phyloP scores from a whole-genome alignment of 2,113 vertebrate species.

The Phoenicopterus ruber region DNA sequence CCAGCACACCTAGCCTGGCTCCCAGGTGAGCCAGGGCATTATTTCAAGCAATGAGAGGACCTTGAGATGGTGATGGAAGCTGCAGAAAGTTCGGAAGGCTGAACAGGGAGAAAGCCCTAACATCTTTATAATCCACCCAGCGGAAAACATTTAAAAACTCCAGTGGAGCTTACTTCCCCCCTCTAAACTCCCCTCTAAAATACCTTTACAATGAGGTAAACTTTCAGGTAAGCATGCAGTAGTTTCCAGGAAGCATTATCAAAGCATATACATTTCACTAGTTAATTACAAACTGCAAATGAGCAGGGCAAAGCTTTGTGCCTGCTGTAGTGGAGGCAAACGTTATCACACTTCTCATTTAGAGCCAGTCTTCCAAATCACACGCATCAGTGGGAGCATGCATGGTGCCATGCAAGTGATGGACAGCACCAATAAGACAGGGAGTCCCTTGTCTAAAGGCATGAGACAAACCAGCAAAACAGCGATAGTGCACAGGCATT shows the following conservation, averaged over 20 bases:
- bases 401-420: background rate
- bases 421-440: background rate
- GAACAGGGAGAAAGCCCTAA: background rate
- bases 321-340: background rate
- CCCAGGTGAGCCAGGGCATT: background rate
- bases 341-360: background rate
- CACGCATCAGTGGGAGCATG: accelerated
- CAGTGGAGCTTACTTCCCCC: background rate
- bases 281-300: background rate
- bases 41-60: background rate
- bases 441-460: background rate
- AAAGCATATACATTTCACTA: background rate
- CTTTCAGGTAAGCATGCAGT: background rate
- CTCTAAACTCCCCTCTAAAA: background rate
- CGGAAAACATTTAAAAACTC: background rate
- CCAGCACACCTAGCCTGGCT: background rate
- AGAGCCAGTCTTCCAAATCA: background rate
- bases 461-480: background rate
- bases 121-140: background rate
- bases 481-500: background rate
- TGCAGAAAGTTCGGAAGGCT: background rate
- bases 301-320: background rate
- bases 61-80: accelerated
- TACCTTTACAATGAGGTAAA: background rate
- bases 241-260: background rate